A percentile compares a stretch with the other conserved stretches of the same genome.
Conservation (phyloP, 92 coral and sea anemone genomes). For the Montipora capitata region DNA sequence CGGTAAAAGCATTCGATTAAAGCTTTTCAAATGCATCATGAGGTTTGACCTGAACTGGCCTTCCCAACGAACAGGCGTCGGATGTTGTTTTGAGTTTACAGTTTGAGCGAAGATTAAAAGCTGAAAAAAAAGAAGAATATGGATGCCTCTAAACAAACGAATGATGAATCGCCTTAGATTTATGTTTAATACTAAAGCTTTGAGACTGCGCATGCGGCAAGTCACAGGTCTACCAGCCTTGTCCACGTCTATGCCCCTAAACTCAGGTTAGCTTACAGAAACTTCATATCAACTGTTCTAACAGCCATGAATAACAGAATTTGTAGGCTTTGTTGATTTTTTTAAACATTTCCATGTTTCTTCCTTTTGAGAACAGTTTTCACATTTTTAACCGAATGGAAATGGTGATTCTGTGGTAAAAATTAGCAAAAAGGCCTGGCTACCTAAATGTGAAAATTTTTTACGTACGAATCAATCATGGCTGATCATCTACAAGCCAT, state of each 20-base stretch:
- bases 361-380: no score
- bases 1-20: slow-evolving; percentile 23
- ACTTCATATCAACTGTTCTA: background rate
- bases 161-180: no score
- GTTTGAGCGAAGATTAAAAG: background rate
- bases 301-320: no score
- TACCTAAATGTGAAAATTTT: no score
- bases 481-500: slow-evolving; percentile 1
- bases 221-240: background rate
- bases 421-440: background rate
- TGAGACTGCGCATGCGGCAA: slow-evolving; percentile 34
- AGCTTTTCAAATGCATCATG: slow-evolving; percentile 53
- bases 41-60: slow-evolving; percentile 42
- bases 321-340: no score
- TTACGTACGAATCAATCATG: background rate
- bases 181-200: background rate
- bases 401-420: no score
- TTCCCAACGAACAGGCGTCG: slow-evolving; percentile 17
- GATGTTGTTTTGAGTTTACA: background rate
- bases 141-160: no score
- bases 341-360: no score
- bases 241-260: no score
- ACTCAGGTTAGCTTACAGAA: no score
- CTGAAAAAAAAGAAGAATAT: no score
- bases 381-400: no score